Evolutionary conservation across 2,113 vertebrate genomes (phyloP), one percentile per base, ranked within the genome.

Genomic region (Peromyscus californicus): DNA sequence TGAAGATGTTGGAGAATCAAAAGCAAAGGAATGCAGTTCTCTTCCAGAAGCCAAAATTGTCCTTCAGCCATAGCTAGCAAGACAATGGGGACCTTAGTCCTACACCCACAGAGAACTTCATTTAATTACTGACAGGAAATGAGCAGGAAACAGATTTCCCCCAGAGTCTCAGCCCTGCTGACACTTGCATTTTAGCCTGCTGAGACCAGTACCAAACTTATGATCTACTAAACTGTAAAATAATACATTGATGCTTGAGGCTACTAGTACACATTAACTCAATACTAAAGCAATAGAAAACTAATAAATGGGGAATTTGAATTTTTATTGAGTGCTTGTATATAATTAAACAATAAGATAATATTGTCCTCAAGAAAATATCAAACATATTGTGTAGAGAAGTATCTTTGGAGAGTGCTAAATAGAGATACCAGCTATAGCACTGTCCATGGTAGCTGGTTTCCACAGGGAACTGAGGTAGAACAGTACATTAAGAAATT

Each of bases 401-500:
- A 80, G 29, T 63, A 80, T 11, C 7, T 42, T 72, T 63, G 24
- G 57, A 93, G 74, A 75, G 3, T 51, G 51, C 57, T 94, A 65
- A 90, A 88, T 93, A 84, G 39, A 69, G 11, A 86, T 21, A 74
- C 6, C 39, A 90, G 48, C 36, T 90, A 12, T 2, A 90, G n/a
- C 7, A 74, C 45, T 85, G n/a, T 83, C 86, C 69, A 57, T n/a
- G 17, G 51, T 59, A 42, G 59, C 79, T 61, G 86, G 89, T 29
- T 87, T 54, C 24, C 29, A 87, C 1, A 21, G 4, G 33, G 51
- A 12, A 11, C 10, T 45, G 57, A 74, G 1, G 36, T 75, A 42
- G 54, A 92, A 39, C 3, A 92, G 7, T 74, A 19, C n/a, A 96
- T 86, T 45, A 75, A 92, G 59, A 96, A 97, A 96, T 65, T n/a